These are phyloP conservation scores for Heliconius ismenius DNA, from an alignment of 2,888 invertebrate species.

Conservation along the genomic window DNA sequence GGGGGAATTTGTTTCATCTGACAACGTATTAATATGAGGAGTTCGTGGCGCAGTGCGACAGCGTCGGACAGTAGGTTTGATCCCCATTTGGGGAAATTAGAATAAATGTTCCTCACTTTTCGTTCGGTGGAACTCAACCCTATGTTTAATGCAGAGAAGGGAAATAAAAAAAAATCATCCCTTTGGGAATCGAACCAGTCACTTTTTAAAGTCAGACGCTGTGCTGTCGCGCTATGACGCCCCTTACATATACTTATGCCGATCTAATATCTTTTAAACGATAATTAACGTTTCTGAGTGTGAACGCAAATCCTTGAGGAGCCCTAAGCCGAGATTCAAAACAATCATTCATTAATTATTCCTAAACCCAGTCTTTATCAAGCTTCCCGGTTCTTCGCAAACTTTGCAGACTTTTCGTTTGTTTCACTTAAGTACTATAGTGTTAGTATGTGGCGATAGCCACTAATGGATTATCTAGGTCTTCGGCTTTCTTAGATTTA, in stretches of 20 bases:
- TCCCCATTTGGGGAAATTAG: no score
- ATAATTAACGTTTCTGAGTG: neutral
- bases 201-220: neutral
- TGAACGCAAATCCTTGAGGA: constrained; percentile 6
- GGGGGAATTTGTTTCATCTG: constrained; percentile 8
- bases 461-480: constrained; percentile 1
- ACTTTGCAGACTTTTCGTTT: constrained; percentile 52
- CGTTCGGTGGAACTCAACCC: no score
- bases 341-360: constrained; percentile 26
- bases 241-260: no score
- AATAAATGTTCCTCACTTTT: no score
- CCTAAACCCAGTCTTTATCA: constrained; percentile 22
- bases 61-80: no score
- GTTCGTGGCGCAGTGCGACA: neutral
- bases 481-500: neutral
- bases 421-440: constrained; percentile 42
- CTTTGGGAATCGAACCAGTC: neutral
- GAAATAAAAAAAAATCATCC: no score
- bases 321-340: constrained; percentile 1
- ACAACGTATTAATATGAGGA: neutral
- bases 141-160: no score
- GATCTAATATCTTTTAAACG: neutral
- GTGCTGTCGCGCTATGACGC: no score
- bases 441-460: constrained; percentile 21
- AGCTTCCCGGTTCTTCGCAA: constrained; percentile 36